Base-by-base conservation (phyloP, 2,888 invertebrate genomes). In the Dicyrtoma fusca region DNA sequence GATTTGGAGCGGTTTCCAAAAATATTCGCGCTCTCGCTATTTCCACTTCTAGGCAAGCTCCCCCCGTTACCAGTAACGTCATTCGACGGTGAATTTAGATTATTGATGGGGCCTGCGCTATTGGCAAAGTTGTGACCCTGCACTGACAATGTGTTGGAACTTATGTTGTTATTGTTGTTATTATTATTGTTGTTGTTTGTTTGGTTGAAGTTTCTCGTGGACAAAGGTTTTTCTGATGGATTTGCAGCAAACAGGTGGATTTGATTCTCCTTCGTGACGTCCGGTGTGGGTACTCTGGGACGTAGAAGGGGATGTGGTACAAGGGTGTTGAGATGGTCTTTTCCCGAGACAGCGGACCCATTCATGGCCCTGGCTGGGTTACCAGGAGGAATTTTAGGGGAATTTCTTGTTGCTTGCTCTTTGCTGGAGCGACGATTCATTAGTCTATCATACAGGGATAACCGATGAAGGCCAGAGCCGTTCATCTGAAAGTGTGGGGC, bases 251-350 rank as follows among this genome's bases (percentile, higher is more conserved):
- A 21, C 25, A 25, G 8, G 13, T 71, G 71, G 11, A 17, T 25
- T 42, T 63, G 55, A 55, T 71, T 62, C 83, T 93, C 92, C 84
- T 92, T 92, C 44, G 91, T 89, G 8, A 92, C 92, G 83, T 94
- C 94, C 0, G 94, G 94, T 8, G 94, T 94, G 49, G 94, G 94
- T 79, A 94, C 93, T 68, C 94, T 87, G n/a, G 94, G 94, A 70
- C 94, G 70, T 0, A 74, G 69, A 42, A 75, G 66, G 6, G 75
- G 71, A 44, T 69, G 63, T 25, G 75, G 74, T 73, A 72, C 57
- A 62, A 77, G 42, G 49, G 69, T 65, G 61, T 75, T 66, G 53
- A 74, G 66, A 3, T 72, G 64, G 14, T 76, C 74, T 21, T 64
- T 69, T 19, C 70, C 44, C 11, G 21, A 8, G 6, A 66, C 42